These are phyloP conservation scores for Rutilus rutilus DNA, from an alignment of 2,113 vertebrate genomes.

Conservation along the genomic window DNA sequence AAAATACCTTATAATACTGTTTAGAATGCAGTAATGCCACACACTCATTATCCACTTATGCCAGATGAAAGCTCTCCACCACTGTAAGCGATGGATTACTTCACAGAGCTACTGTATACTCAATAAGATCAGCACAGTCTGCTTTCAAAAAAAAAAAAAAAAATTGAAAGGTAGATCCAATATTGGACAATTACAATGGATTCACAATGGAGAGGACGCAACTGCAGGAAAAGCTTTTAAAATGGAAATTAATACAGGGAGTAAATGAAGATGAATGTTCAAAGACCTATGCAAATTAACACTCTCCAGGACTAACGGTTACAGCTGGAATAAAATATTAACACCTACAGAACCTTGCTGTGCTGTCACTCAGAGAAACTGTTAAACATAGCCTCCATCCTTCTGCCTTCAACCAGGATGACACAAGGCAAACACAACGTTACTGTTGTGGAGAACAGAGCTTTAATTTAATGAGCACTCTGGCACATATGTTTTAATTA, in stretches of 20 bases:
- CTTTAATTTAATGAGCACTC: constrained; percentile 58
- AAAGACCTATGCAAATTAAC: neutral
- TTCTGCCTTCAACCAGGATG: constrained; percentile 23
- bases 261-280: neutral
- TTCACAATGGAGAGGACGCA: neutral
- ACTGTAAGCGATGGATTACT: neutral
- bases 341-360: constrained; percentile 23
- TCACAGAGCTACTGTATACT: neutral
- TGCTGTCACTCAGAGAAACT: constrained; percentile 2
- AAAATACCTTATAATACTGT: neutral
- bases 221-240: constrained; percentile 16
- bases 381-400: constrained; percentile 38
- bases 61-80: constrained; percentile 32
- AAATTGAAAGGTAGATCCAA: neutral
- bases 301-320: neutral
- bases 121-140: neutral
- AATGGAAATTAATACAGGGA: constrained; percentile 19
- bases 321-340: constrained; percentile 18
- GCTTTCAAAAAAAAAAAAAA: neutral
- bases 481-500: constrained; percentile 63
- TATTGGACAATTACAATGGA: neutral
- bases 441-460: constrained; percentile 38
- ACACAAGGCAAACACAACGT: neutral
- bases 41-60: constrained; percentile 11
- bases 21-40: neutral